Base-by-base conservation (phyloP, 2,113 vertebrate genomes). In the Edolisoma coerulescens region DNA sequence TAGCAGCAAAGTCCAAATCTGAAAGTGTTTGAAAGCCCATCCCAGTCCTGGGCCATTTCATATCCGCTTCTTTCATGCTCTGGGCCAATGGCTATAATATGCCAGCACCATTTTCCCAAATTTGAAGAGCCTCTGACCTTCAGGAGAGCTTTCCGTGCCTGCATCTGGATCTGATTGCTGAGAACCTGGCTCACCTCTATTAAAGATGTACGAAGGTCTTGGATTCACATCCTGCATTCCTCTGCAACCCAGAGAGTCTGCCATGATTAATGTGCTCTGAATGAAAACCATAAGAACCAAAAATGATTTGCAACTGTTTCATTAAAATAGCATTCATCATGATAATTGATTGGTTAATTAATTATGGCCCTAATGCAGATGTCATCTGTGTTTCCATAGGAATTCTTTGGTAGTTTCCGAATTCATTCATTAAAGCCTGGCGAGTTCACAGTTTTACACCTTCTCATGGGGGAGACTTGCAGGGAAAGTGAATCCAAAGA, bases 291-390 rank as follows among this genome's bases (percentile, higher is more conserved):
- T 64, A 95, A 89, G 96, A 97, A 97, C 94, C 89, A 95, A 98
- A 98, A 98, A 97, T 94, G 61, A 97, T 97, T 98, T 97, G 97
- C 94, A 96, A 97, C 96, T 33, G 70, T 97, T 97, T 97, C 97
- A 97, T 98, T 98, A 98, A 95, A 97, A 97, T 86, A 93, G 78
- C 96, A 98, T 98, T 96, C 95, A 98, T 98, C 97, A 97, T 84
- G 61, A 91, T 97, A 98, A 98, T 94, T 98, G 94, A 98, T 97
- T 95, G 92, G 97, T 97, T 98, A 98, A 98, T 98, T 97, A 97
- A 97, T 98, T 97, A 98, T 84, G 96, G 89, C 59, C 89, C 9
- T 96, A 97, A 95, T 70, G 54, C 27, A 19, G 94, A 96, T 96
- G 85, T 91, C 57, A 77, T 90, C 71, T 92, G 91, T 89, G 96